phyloP scores from a whole-genome alignment of 2,113 vertebrate species.

The Sinocyclocheilus anshuiensis region DNA sequence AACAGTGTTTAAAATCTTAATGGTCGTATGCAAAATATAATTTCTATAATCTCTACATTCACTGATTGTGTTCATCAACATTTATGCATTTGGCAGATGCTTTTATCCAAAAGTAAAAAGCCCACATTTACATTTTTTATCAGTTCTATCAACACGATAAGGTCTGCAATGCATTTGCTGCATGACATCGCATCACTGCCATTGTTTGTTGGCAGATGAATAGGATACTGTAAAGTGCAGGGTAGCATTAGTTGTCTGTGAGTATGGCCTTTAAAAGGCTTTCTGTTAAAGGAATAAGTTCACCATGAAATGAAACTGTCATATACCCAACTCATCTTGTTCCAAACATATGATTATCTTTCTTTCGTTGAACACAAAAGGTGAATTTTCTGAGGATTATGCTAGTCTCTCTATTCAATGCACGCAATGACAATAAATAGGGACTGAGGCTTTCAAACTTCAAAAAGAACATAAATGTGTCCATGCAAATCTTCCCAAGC shows the following conservation, averaged over 20 bases:
- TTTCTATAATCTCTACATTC: neutral
- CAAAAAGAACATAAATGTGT: neutral
- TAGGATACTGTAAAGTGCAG: neutral
- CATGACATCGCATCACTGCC: neutral
- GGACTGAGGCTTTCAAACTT: neutral
- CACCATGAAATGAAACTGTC: neutral
- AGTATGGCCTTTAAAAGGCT: neutral
- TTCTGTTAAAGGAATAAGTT: neutral
- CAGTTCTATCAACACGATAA: neutral
- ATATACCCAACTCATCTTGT: neutral
- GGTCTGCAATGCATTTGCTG: neutral
- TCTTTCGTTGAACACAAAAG: neutral
- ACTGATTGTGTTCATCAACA: neutral
- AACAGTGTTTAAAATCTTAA: neutral
- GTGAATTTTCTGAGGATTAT: neutral
- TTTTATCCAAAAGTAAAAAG: neutral
- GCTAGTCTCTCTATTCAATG: neutral
- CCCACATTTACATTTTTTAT: neutral
- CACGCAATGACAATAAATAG: neutral
- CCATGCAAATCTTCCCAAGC: neutral
- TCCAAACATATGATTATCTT: neutral
- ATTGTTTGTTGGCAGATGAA: neutral
- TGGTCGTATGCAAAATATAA: neutral
- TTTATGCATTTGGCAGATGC: neutral
- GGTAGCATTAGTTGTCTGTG: neutral